Conservation (phyloP, 2,888 invertebrate genomes). For the Drosophila neonasuta region DNA sequence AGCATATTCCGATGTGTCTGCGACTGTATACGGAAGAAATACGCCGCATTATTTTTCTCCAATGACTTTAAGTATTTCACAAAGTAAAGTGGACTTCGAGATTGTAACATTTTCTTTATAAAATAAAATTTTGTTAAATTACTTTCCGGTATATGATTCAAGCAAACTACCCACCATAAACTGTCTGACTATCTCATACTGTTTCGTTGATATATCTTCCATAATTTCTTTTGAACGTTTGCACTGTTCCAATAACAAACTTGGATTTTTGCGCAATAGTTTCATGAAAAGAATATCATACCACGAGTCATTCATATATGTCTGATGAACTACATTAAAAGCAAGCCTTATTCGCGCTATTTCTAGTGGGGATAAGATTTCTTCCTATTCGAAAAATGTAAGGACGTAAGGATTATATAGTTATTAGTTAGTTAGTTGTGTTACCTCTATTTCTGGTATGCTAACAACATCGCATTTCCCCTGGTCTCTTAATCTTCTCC, state of each 20-base stretch:
- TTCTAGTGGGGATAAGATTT: conserved; percentile 12
- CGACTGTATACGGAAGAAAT: no score
- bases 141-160: neutral
- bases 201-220: neutral
- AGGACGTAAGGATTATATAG: no score
- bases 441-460: conserved; percentile 10
- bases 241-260: conserved; percentile 8
- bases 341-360: conserved; percentile 5
- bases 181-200: conserved; percentile 7
- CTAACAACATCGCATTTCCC: conserved; percentile 19
- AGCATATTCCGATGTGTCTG: no score
- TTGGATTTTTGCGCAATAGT: conserved; percentile 5
- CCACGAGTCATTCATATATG: conserved; percentile 5
- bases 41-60: no score
- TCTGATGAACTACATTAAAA: conserved; percentile 14
- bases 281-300: conserved; percentile 9
- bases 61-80: no score
- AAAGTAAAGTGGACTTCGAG: neutral
- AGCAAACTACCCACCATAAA: conserved; percentile 2
- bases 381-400: conserved; percentile 2
- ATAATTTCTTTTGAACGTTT: neutral
- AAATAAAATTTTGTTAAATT: neutral
- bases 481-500: conserved; percentile 15
- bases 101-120: conserved; percentile 19
- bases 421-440: no score